A percentile compares a stretch with the other conserved stretches of the same genome.
phyloP scores from a whole-genome alignment of 2,797 vertebrate genomes.

The Sitta carolinensis region DNA sequence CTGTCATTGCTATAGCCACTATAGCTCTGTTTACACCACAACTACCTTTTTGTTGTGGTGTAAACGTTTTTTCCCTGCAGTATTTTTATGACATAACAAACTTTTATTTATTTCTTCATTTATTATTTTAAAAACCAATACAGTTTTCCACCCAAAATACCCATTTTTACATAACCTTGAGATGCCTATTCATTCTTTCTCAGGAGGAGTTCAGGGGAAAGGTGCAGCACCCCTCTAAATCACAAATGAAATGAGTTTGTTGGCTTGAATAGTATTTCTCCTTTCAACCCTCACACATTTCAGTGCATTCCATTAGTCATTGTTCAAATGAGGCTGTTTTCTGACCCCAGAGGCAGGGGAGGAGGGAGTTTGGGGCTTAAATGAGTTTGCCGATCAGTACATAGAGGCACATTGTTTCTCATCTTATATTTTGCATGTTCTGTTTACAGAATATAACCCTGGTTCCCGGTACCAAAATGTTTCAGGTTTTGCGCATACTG shows the following conservation, averaged over 20 bases:
- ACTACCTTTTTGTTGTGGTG: neutral
- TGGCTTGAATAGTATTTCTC: constrained; percentile 67
- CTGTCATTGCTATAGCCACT: neutral
- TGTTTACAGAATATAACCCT: constrained; percentile 40
- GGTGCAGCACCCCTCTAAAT: constrained; percentile 60
- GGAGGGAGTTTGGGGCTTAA: constrained; percentile 70
- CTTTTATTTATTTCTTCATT: constrained; percentile 62
- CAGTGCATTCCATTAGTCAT: constrained; percentile 69
- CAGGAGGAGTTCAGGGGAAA: constrained; percentile 51
- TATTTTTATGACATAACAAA: constrained; percentile 44
- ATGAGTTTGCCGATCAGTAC: constrained; percentile 68
- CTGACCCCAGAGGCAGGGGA: constrained; percentile 61
- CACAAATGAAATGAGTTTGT: constrained; percentile 73
- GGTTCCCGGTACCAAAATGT: constrained; percentile 20
- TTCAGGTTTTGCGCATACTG: constrained; percentile 39
- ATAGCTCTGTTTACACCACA: neutral
- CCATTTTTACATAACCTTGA: constrained; percentile 66
- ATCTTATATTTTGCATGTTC: constrained; percentile 48
- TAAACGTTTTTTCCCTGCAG: constrained; percentile 15
- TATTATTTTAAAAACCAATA: constrained; percentile 62
- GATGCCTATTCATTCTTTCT: constrained; percentile 63
- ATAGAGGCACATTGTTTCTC: constrained; percentile 61
- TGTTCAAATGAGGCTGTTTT: constrained; percentile 65
- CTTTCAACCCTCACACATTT: constrained; percentile 63
- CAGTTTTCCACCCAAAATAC: constrained; percentile 33